Conservation (phyloP, 2,888 invertebrate genomes). For the Lumbricus terrestris region DNA sequence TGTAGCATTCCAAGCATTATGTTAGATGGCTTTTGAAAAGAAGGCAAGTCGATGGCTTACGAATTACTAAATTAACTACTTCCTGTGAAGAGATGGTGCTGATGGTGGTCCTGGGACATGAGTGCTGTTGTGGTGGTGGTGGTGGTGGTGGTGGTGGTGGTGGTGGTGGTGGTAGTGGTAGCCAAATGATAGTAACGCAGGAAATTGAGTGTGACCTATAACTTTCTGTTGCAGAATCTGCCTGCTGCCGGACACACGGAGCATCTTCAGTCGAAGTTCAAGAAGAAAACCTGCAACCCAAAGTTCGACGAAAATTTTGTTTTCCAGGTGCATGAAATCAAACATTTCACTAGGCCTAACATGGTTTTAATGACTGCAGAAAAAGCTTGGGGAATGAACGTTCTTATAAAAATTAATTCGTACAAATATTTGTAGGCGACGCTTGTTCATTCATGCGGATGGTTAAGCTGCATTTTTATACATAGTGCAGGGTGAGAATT, state of each 20-base stretch:
- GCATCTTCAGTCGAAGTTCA: slow-evolving; percentile 75
- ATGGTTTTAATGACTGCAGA: not conserved
- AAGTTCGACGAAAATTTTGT: slow-evolving; percentile 77
- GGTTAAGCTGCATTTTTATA: no score
- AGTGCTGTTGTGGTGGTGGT: not conserved
- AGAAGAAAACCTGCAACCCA: slow-evolving; percentile 79
- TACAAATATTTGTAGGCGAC: not conserved
- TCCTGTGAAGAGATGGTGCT: no score
- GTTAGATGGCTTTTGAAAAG: no score
- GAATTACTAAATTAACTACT: no score
- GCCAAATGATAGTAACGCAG: not conserved
- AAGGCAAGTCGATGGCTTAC: no score
- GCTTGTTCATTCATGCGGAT: not conserved
- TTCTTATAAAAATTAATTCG: not conserved
- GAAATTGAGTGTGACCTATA: not conserved
- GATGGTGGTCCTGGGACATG: no score
- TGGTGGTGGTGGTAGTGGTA: not conserved
- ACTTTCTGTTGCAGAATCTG: slow-evolving; percentile 66
- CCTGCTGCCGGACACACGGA: slow-evolving; percentile 75
- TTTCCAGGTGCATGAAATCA: slow-evolving; percentile 71
- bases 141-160: not conserved
- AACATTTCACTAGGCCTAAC: not conserved
- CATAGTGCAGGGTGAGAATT: no score
- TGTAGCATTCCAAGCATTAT: not conserved
- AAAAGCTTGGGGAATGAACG: not conserved